These are phyloP conservation scores for Sycophila texana DNA, from an alignment of 2,888 invertebrate genomes.

Conservation along the genomic window DNA sequence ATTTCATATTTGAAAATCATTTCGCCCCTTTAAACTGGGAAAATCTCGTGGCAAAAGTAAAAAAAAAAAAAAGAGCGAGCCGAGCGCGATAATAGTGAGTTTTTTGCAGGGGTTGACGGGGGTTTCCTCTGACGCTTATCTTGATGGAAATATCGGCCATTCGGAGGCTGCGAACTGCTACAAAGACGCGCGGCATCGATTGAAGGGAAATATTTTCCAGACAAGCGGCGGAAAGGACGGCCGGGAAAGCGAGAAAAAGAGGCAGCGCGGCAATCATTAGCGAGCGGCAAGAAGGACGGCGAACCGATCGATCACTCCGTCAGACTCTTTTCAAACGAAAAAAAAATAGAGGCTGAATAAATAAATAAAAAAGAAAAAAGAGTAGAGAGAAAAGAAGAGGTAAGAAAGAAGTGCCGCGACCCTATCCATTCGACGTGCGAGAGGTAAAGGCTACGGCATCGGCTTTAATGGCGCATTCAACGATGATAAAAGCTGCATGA, in stretches of 20 bases:
- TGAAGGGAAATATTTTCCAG: constrained; percentile 43
- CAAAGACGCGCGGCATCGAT: constrained; percentile 41
- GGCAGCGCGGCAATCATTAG: constrained; percentile 40
- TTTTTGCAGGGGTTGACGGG: constrained; percentile 5
- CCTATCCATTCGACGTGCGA: background rate
- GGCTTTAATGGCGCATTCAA: constrained; percentile 32
- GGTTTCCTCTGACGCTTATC: constrained; percentile 16
- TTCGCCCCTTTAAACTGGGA: background rate
- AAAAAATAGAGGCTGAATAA: constrained; percentile 3
- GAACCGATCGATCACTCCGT: constrained; percentile 25
- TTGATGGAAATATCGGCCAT: constrained; percentile 42
- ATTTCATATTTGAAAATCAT: background rate
- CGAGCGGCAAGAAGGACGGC: constrained; percentile 23
- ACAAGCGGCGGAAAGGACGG: constrained; percentile 2
- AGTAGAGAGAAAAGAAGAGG: constrained; percentile 13
- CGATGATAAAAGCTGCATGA: constrained; percentile 19
- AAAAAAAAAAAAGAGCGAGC: background rate
- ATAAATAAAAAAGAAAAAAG: background rate
- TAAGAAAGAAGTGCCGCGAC: constrained; percentile 1
- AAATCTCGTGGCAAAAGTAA: background rate
- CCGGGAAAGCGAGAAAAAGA: constrained; percentile 7
- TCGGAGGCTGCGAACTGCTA: constrained; percentile 7
- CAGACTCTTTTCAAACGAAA: constrained; percentile 7
- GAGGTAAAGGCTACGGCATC: background rate
- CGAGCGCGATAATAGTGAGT: constrained; percentile 29